Evolutionary conservation across 2,113 vertebrate genomes (phyloP).

Genomic region (Sapajus apella): DNA sequence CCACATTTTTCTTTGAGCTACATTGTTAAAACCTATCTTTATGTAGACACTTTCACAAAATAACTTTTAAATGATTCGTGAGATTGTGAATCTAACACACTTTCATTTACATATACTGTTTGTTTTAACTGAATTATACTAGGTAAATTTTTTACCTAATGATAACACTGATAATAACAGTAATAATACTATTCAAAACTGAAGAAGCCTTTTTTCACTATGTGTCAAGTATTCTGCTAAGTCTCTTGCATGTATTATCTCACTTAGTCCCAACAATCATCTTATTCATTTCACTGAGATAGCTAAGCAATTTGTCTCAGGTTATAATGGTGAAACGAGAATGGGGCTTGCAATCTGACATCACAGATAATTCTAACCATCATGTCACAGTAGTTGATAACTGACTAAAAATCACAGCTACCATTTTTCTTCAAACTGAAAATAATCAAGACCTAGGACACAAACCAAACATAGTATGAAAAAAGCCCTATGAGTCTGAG

Average conservation of each 20-base stretch:
- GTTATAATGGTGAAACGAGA: not conserved
- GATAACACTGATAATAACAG: not conserved
- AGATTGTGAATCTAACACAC: not conserved
- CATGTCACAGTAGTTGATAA: not conserved
- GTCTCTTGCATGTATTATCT: not conserved
- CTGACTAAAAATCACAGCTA: not conserved
- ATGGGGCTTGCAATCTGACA: not conserved
- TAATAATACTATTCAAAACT: not conserved
- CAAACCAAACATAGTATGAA: not conserved
- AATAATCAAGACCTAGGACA: not conserved
- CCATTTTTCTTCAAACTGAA: not conserved
- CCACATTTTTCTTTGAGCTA: not conserved
- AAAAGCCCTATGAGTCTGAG: not conserved
- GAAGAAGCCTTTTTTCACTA: not conserved
- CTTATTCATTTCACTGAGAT: not conserved
- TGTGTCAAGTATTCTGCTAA: not conserved
- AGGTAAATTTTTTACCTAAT: not conserved
- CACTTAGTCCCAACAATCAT: not conserved
- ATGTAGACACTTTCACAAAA: not conserved
- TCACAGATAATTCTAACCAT: not conserved
- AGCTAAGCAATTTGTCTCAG: not conserved
- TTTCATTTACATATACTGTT: not conserved
- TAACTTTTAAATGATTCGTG: not conserved
- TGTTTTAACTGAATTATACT: not conserved
- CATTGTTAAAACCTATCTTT: constrained; percentile 3